Conservation (phyloP, 2,888 invertebrate genomes). For the Pterostichus niger region DNA sequence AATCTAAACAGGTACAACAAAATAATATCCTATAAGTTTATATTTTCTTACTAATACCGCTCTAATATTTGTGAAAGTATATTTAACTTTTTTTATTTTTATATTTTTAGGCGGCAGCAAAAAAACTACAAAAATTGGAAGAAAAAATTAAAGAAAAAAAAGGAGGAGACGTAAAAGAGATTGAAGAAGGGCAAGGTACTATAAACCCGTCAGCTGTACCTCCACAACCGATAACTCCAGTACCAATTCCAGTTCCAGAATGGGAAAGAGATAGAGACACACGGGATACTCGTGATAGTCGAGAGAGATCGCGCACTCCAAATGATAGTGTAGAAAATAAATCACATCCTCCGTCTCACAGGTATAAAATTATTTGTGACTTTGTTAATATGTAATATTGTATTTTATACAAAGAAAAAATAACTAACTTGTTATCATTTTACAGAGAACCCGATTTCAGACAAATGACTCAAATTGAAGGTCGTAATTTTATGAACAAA, state of each 20-base stretch:
- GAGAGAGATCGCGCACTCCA: slow-evolving; percentile 71
- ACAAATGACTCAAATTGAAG: slow-evolving; percentile 76
- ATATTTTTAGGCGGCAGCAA: slow-evolving; percentile 80
- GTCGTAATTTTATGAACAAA: slow-evolving; percentile 74
- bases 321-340: slow-evolving; percentile 70
- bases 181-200: slow-evolving; percentile 76
- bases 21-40: no score
- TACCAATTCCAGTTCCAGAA: slow-evolving; percentile 78
- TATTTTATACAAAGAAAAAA: slow-evolving; percentile 59
- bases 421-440: slow-evolving; percentile 69
- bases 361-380: no score
- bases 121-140: slow-evolving; percentile 85
- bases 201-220: slow-evolving; percentile 76
- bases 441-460: slow-evolving; percentile 71
- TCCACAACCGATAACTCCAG: slow-evolving; percentile 76
- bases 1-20: slow-evolving; percentile 78
- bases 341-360: slow-evolving; percentile 67
- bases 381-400: background rate
- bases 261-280: slow-evolving; percentile 78
- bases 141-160: slow-evolving; percentile 83
- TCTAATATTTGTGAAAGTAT: background rate
- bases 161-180: slow-evolving; percentile 76
- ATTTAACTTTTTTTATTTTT: background rate
- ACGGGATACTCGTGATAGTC: slow-evolving; percentile 73
- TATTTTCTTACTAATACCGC: background rate